Percentiles rank a stretch among this genome's conserved stretches.
Evolutionary conservation across 2,113 vertebrate genomes (phyloP).

Genomic region (Ammodytes dubius): DNA sequence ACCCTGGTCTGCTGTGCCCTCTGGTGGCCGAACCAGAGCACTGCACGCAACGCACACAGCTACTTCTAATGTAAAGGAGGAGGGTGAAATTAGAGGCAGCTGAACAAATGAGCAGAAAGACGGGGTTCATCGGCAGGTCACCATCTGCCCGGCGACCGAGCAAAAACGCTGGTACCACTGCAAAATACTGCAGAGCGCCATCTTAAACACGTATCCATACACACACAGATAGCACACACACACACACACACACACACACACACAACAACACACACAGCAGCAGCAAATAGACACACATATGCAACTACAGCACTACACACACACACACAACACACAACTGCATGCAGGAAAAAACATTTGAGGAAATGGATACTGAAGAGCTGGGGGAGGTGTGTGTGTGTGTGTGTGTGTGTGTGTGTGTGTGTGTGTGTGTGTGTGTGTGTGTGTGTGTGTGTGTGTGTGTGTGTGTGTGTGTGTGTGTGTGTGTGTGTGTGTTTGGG

Average conservation of each 20-base stretch:
- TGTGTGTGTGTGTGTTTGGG: neutral
- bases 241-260: constrained; percentile 28
- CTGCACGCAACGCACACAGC: neutral
- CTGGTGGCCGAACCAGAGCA: constrained; percentile 73
- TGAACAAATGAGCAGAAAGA: constrained; percentile 90
- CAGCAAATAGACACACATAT: constrained; percentile 42
- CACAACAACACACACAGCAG: constrained; percentile 17
- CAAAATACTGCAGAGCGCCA: constrained; percentile 84
- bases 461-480: constrained; percentile 9
- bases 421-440: constrained; percentile 8
- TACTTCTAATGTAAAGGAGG: constrained; percentile 65
- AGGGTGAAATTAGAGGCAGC: constrained; percentile 89
- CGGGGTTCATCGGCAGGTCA: constrained; percentile 92
- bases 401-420: neutral
- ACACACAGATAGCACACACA: constrained; percentile 15
- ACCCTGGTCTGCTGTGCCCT: constrained; percentile 86
- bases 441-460: constrained; percentile 8
- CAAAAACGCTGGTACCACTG: constrained; percentile 86
- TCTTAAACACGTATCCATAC: constrained; percentile 77
- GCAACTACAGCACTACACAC: no score
- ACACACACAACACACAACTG: constrained; percentile 65
- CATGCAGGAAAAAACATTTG: constrained; percentile 57
- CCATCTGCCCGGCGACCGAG: constrained; percentile 91
- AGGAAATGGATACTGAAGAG: constrained; percentile 52
- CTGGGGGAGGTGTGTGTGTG: constrained; percentile 12